Base-by-base conservation (phyloP, 2,888 invertebrate species). In the Tenthredo notha region DNA sequence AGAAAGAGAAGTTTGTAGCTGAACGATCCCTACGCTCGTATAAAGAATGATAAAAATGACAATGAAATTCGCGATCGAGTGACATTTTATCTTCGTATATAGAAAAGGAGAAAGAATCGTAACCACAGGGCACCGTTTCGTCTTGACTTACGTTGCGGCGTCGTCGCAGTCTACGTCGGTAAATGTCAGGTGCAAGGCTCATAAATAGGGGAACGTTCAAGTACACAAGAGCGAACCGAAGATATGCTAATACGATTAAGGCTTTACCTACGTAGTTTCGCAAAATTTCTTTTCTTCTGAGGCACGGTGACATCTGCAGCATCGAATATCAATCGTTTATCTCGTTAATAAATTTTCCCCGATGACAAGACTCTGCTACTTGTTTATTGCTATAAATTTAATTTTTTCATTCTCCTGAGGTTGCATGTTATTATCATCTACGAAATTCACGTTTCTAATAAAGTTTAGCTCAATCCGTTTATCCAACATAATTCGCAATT, bases 131-230 rank as follows among this genome's bases (percentile, higher is more conserved):
- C 47, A 83, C 83, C 47, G 83, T 83, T 83, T 47, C 43, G 83
- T 67, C 50, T 50, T 83, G 67, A 83, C 65, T 83, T 83, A 83
- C 47, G 83, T 67, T 70, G 83, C 67, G 37, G 29, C 37, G 29
- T 80, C 80, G 58, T 80, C 21, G 80, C 21, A 40, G 80, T 80
- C 83, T 67, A 37, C 83, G 83, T 50, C 83, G 67, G 83, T 83
- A 83, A 83, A 83, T 33, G 83, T 83, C 83, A 83, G 83, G 83
- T 83, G 83, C 83, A 83, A 83, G 83, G 47, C 43, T 83, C 83
- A 70, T 83, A 83, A 83, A 83, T 70, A 83, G 47, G 40, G 47
- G 70, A 47, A 70, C 83, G 50, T 67, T 83, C 70, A 67, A 83
- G 83, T 70, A 83, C 67, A 70, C 83, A 70, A 47, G 83, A 83